Conservation (phyloP, 1,140 invertebrate genomes). For the Ectropis grisescens region DNA sequence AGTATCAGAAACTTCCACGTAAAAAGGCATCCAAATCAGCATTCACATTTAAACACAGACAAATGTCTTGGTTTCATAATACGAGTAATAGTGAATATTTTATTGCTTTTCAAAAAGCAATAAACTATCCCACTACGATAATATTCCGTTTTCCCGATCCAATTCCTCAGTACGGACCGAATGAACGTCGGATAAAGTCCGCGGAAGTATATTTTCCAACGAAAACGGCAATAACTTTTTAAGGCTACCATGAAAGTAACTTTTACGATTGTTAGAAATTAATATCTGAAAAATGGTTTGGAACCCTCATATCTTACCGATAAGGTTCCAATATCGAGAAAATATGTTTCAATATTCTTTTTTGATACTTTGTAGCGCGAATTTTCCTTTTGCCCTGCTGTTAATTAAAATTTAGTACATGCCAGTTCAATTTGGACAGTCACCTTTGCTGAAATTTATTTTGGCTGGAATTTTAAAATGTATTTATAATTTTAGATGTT, state of each 20-base stretch:
- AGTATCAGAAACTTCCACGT: too few relatives aligned
- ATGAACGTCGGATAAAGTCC: conserved; percentile 38
- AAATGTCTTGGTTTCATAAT: too few relatives aligned
- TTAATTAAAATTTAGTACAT: too few relatives aligned
- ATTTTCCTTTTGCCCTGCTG: too few relatives aligned
- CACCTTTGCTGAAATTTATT: too few relatives aligned
- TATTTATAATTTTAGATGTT: too few relatives aligned
- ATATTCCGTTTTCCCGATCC: conserved; percentile 32
- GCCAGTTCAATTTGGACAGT: too few relatives aligned
- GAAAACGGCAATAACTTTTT: conserved; percentile 50
- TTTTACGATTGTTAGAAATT: conserved; percentile 65
- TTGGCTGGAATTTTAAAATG: too few relatives aligned
- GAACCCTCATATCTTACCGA: conserved; percentile 38
- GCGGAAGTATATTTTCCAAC: conserved; percentile 45
- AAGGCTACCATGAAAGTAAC: conserved; percentile 51
- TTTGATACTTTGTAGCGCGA: background rate
- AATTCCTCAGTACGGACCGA: conserved; percentile 34
- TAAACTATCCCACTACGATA: conserved; percentile 28
- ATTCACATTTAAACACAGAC: too few relatives aligned
- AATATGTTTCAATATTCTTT: conserved; percentile 14
- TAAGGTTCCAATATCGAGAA: conserved; percentile 20
- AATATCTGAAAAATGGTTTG: conserved; percentile 58
- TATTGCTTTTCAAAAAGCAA: conserved; percentile 17
- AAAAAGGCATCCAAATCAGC: too few relatives aligned
- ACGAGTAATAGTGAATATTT: too few relatives aligned